phyloP scores from a whole-genome alignment of 1,140 invertebrate genomes.

The Chrysoperla carnea region DNA sequence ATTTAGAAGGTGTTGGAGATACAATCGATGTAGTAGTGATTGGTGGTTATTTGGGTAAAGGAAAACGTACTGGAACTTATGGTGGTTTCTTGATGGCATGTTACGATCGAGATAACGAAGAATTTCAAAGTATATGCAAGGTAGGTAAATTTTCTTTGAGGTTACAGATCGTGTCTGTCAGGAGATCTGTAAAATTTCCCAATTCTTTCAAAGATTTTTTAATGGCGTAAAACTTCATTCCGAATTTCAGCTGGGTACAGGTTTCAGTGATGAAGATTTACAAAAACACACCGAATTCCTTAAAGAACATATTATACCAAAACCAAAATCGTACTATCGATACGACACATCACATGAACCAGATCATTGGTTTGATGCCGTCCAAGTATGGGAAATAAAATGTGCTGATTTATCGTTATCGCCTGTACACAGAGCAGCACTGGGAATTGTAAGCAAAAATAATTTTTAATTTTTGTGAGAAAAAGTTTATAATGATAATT shows the following conservation, averaged over 20 bases:
- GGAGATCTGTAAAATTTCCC: too few species aligned
- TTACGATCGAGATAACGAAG: conserved; percentile 83
- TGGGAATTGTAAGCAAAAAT: conserved; percentile 52
- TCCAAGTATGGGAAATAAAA: conserved; percentile 95
- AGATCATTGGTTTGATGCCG: conserved; percentile 90
- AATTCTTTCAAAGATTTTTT: too few species aligned
- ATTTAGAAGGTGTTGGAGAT: conserved; percentile 87
- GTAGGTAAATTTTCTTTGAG: conserved; percentile 25
- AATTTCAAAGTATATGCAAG: conserved; percentile 87
- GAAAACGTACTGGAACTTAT: conserved; percentile 84
- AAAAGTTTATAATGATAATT: background rate
- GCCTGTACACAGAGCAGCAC: conserved; percentile 79
- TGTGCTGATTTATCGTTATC: conserved; percentile 96
- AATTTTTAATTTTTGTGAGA: background rate
- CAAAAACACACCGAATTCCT: conserved; percentile 60
- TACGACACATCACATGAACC: conserved; percentile 61
- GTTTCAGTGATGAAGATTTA: conserved; percentile 88
- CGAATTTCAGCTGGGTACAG: conserved; percentile 88
- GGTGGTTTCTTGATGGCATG: conserved; percentile 96
- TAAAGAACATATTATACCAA: conserved; percentile 52
- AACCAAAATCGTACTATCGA: conserved; percentile 73
- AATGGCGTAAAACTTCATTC: too few species aligned
- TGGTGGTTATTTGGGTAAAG: conserved; percentile 86
- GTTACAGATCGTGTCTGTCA: background rate
- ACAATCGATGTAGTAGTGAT: conserved; percentile 91